Evolutionary conservation across 1,140 invertebrate genomes (phyloP).

Genomic region (Asobara japonica): DNA sequence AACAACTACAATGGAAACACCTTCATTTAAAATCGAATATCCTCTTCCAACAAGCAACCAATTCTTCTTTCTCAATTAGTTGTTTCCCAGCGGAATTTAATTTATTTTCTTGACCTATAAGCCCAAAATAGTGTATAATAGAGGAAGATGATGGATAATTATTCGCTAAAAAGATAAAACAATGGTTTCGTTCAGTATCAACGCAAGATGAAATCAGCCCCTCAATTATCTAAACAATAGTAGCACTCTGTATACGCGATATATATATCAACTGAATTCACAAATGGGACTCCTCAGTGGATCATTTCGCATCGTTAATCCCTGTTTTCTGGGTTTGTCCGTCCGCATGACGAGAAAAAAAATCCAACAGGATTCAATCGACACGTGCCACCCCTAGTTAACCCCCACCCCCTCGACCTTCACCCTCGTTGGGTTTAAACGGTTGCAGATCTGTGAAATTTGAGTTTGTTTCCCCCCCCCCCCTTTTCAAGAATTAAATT

Average conservation of each 20-base stretch:
- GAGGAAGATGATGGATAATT: too few species aligned
- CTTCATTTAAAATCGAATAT: too few species aligned
- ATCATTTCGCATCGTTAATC: conserved; percentile 4
- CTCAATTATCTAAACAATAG: neutral
- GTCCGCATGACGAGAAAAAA: neutral
- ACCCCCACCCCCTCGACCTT: neutral
- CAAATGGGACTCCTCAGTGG: neutral
- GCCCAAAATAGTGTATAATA: too few species aligned
- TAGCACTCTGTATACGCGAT: neutral
- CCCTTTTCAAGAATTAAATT: too few species aligned
- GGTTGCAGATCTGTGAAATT: neutral
- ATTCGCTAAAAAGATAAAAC: too few species aligned
- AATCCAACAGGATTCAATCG: neutral
- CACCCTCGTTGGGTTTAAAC: neutral
- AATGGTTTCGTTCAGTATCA: too few species aligned
- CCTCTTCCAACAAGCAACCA: too few species aligned
- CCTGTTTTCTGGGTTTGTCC: neutral
- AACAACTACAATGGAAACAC: too few species aligned
- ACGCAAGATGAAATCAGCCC: too few species aligned
- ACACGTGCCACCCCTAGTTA: conserved; percentile 5
- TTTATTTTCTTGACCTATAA: too few species aligned
- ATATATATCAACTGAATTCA: neutral
- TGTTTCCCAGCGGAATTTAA: too few species aligned
- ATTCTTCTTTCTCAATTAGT: too few species aligned
- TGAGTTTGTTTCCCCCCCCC: neutral